Base-by-base conservation (phyloP, 2,113 vertebrate genomes). In the Penelope pileata region DNA sequence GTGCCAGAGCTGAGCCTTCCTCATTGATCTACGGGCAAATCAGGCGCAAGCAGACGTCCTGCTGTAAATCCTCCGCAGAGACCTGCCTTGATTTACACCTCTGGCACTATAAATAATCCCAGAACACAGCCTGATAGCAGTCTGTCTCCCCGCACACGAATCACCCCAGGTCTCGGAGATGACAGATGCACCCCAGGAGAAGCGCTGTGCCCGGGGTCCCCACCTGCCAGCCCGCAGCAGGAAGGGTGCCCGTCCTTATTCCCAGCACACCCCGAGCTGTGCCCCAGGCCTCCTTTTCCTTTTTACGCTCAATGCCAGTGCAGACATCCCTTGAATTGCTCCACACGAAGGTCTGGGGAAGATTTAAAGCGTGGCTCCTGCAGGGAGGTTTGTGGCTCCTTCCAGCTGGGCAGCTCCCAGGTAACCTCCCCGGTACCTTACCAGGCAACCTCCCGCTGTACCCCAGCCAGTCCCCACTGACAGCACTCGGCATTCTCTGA, bases 61-160 rank as follows among this genome's bases (percentile, higher is more conserved):
- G 90, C 91, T 95, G 92, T 96, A 96, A 97, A 96, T 95, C 86
- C 81, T 75, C 74, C 36, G 43, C 90, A 82, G 90, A 90, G 68
- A 78, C 72, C 63, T 86, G 69, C 14, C 86, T 64, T 95, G 90
- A 93, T 96, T 95, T 96, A 96, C 51, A 81, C 50, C 60, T 86
- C 51, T 38, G 80, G 79, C 59, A 54, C 88, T 63, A 92, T 94
- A 89, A 96, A 91, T 95, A 94, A 94, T 72, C 91, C 74, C 79
- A 93, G 70, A 86, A 90, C 64, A 73, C 83, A 81, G 88, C 19
- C 73, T 91, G 80, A 93, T 64, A 88, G 80, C 68, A 91, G 73
- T 53, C 73, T 86, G 76, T 95, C 91, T 88, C 58, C 80, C 14
- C 22, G 50, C 89, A 79, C 82, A 77, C 0, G 88, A 93, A 94